Evolutionary conservation across 2,797 vertebrate genomes (phyloP), one percentile per base, ranked within the genome.

Genomic region (Ceyx erithaca): DNA sequence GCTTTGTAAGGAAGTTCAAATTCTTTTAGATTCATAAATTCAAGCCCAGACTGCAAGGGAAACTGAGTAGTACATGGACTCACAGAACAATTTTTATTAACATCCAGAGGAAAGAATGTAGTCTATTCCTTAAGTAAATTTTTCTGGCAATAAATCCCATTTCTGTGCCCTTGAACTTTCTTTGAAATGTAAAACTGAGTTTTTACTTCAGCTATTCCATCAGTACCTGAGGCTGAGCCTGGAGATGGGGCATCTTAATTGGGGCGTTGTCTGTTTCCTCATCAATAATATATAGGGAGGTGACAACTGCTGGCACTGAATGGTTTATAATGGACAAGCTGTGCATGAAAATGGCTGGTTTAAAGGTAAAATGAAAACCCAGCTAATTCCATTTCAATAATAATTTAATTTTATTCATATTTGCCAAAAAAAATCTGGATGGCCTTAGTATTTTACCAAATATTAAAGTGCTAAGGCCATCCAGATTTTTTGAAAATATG

Each of bases 161-260:
- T 79, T 66, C 43, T 43, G 5, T 51, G 77, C 21, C 67, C 93
- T 93, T 96, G 77, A 91, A 79, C 75, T 81, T 70, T 35, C 85
- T 96, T 96, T 96, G 92, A 95, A 93, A 82, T 93, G 85, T 84
- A 94, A 81, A 93, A 71, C n/a, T 25, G 55, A 82, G 49, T 77
- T 94, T 95, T 94, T 31, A 26, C 67, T 86, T 91, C 8, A 54
- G 1, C 80, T 80, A 33, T 77, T 89, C 57, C 19, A 35, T 84
- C 77, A 16, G 3, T 76, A 86, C 80, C 87, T 93, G 45, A 43
- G 94, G 85, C 80, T 87, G 63, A 91, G 73, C 85, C 85, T 73
- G 64, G 49, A 91, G 80, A 70, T 71, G 58, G 71, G 68, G 54
- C 49, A 55, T 87, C 70, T 83, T 95, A 91, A 93, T 89, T 83